Evolutionary conservation across 2,797 vertebrate species (phyloP), one percentile per base, ranked within the genome.

Genomic region (Catharus ustulatus): DNA sequence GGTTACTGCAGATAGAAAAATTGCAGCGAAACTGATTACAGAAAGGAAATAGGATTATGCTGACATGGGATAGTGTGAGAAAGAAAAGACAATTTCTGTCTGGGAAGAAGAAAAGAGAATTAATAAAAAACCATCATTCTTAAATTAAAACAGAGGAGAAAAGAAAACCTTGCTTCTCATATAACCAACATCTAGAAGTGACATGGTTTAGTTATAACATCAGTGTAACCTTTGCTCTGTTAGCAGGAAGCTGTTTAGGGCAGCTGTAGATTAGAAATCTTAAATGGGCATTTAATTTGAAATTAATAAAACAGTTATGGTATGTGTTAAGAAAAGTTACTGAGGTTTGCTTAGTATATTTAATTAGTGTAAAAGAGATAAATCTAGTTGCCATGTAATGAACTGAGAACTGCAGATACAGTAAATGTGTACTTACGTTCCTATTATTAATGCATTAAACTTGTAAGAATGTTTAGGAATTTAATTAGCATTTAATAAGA

Each of bases 401-500:
- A 98, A 98, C 98, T 98, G 97, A 97, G 96, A 98, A 97, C 94
- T 97, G 97, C 97, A 98, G 97, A 98, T 98, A 98, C 96, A 98
- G 98, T 98, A 98, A 98, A 98, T 98, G 98, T 98, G 98, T 98
- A 98, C 98, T 98, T 98, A 98, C 95, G 11, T 97, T 98, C 97
- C 95, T 98, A 97, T 98, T 98, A 98, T 98, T 98, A 98, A 98
- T 98, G 97, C 98, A 98, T 98, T 98, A 98, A 98, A 97, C 97
- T 98, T 97, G 97, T 98, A 97, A 97, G 98, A 98, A 98, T 98
- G 98, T 98, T 98, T 98, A 98, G 97, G 94, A 98, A 98, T 98
- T 98, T 98, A 98, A 98, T 98, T 98, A 98, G 97, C 98, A 98
- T 98, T 98, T 98, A 98, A 98, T 98, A 98, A 98, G 98, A 97